Base-by-base conservation (phyloP, 1,140 invertebrate genomes). In the Teleogryllus occipitalis region DNA sequence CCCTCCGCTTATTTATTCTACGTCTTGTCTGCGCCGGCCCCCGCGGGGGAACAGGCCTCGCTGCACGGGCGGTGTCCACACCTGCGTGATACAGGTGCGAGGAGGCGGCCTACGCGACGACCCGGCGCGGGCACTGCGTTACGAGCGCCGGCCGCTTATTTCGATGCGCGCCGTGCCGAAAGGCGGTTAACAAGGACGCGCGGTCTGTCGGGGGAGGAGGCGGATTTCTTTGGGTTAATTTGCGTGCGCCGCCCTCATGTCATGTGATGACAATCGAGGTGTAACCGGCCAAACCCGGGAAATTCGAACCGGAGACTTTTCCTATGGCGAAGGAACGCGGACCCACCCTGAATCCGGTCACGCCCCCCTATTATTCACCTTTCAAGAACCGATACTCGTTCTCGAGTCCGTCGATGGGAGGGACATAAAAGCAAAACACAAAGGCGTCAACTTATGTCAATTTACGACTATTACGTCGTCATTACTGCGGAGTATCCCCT, bases 351-450 rank as follows among this genome's bases (percentile, higher is more conserved):
- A 18, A 18, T 65, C 54, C 10, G 18, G 54, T 65, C 54, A 65
- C 54, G 54, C 54, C 54, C 18, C 27, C 54, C 54, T 65, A 65
- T 65, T 65, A 65, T 65, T 65, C 54, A 65, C 54, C 54, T 65
- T 65, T 65, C 54, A 65, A 65, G 54, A 65, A 10, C 54, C 54
- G 54, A 65, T 65, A 14, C 54, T 65, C 54, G 54, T 65, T 65
- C 54, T 18, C 10, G 0, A 18, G 54, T 65, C 10, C 54, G 18
- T 39, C 54, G 54, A 18, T 65, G 18, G 54, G 54, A 18, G 54
- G 18, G 54, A 65, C 54, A 65, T 65, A 65, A 65, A 65, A 65
- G 54, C 54, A 65, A 65, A n/a, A 65, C 54, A 65, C 54, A 65
- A 65, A 65, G 54, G 54, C 49, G 49, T 54, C 49, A 54, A 54